Base-by-base conservation (phyloP, 2,888 invertebrate species). In the Acanthopleura granulata region DNA sequence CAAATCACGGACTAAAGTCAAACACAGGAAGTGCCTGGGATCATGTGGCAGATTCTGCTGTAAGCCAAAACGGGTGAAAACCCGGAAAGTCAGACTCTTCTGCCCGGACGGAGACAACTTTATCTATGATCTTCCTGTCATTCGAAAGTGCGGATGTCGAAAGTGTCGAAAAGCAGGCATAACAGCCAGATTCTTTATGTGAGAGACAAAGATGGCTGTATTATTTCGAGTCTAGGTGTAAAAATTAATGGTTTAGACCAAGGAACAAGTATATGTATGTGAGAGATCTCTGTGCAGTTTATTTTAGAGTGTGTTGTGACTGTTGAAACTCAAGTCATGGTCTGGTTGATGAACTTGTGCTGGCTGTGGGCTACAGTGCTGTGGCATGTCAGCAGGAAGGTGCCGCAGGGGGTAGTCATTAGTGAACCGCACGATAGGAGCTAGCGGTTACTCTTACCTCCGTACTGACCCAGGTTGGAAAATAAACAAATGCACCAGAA, bases 51-150 rank as follows among this genome's bases (percentile, higher is more conserved):
- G 80, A 49, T 80, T 79, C 76, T 98, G 98, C 93, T 99, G 98
- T 91, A 94, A 94, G 81, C 96, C 98, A 1, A 93, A 96, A 89
- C 96, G 96, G 91, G 96, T 96, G 84, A 97, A 98, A 92, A 94
- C 96, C 89, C 94, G 98, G 92, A 97, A 96, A 94, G 97, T 97
- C 86, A 95, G 97, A 84, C 93, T 99, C 85, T 94, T 97, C 85
- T 99, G 98, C 92, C 76, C 82, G 81, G 96, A 97, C 90, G 97
- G 97, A 81, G 95, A 95, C 76, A 95, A 96, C 79, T 97, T 96
- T 93, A 96, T 96, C 91, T 97, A 97, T 93, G 96, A 97, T 89
- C 94, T 98, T 88, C 97, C 98, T 89, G 95, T 98, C 91, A 96
- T 98, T 89, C 95, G 97, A 90, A 97, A 97, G 91, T 98, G 98